These are phyloP conservation scores for Zalophus californianus DNA, from an alignment of 2,797 vertebrate genomes.

Conservation along the genomic window DNA sequence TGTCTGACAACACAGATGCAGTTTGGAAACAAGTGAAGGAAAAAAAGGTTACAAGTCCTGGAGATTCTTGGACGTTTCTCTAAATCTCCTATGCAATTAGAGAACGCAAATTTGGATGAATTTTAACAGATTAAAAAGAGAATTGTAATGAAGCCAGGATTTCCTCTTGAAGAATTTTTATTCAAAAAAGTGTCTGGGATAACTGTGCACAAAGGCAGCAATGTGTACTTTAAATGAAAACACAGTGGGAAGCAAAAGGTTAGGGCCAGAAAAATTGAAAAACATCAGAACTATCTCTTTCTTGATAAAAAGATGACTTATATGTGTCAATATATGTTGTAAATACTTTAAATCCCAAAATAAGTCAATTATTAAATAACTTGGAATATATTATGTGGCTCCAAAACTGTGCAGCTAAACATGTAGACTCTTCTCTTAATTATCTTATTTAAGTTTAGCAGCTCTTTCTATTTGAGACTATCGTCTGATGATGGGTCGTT, in stretches of 20 bases:
- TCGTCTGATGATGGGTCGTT: constrained; percentile 1
- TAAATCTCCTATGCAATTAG: constrained; percentile 77
- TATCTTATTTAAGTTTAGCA: constrained; percentile 1
- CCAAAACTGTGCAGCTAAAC: not conserved
- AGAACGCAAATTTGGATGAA: constrained; percentile 75
- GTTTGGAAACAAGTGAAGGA: constrained; percentile 78
- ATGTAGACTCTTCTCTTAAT: not conserved
- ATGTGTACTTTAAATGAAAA: constrained; percentile 58
- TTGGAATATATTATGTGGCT: not conserved
- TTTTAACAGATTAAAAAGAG: constrained; percentile 79
- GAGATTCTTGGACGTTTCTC: constrained; percentile 78
- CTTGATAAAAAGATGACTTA: constrained; percentile 31
- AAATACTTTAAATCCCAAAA: constrained; percentile 41
- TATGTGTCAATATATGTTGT: not conserved
- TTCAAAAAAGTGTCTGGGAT: constrained; percentile 74
- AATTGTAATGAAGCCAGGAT: constrained; percentile 72
- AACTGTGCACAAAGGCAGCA: constrained; percentile 39
- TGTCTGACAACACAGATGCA: constrained; percentile 73
- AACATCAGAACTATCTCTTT: not conserved
- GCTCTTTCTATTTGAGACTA: not conserved
- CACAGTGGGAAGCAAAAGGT: not conserved
- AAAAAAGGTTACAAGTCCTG: constrained; percentile 75
- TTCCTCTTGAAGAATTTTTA: constrained; percentile 76
- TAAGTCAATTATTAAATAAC: constrained; percentile 8
- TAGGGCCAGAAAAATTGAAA: not conserved